Evolutionary conservation across 53 echinoderm and acorn worm genomes (phyloP).

Genomic region (Paelopatides confundens): DNA sequence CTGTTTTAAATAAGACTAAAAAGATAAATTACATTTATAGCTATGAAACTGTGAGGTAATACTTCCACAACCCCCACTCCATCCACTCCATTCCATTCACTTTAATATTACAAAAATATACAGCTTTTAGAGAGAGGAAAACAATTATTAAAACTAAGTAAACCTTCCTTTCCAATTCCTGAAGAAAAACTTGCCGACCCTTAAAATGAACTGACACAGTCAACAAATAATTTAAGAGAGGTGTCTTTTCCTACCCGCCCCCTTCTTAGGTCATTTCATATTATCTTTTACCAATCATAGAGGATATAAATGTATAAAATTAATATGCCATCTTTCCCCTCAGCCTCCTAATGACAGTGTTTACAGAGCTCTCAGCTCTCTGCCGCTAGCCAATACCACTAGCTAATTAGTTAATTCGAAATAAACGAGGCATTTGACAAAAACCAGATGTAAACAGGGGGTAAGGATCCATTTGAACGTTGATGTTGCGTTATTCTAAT

Average conservation of each 20-base stretch:
- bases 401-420: constrained; percentile 45
- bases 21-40: too few relatives aligned
- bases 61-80: too few relatives aligned
- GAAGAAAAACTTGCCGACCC: too few relatives aligned
- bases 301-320: not conserved
- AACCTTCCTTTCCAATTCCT: too few relatives aligned
- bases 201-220: too few relatives aligned
- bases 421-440: constrained; percentile 37
- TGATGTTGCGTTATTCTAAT: constrained; percentile 23
- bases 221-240: too few relatives aligned
- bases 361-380: not conserved
- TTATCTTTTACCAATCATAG: not conserved
- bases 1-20: too few relatives aligned
- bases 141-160: too few relatives aligned
- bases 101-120: too few relatives aligned
- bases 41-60: too few relatives aligned
- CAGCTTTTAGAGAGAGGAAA: too few relatives aligned
- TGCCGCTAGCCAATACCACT: not conserved
- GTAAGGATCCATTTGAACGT: constrained; percentile 23
- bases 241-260: not conserved
- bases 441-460: constrained; percentile 30
- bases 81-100: too few relatives aligned
- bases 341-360: constrained; percentile 21
- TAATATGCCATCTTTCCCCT: not conserved
- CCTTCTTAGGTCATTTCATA: not conserved